These are phyloP conservation scores for Teleiodes luculella DNA, from an alignment of 2,888 invertebrate genomes.

Conservation along the genomic window DNA sequence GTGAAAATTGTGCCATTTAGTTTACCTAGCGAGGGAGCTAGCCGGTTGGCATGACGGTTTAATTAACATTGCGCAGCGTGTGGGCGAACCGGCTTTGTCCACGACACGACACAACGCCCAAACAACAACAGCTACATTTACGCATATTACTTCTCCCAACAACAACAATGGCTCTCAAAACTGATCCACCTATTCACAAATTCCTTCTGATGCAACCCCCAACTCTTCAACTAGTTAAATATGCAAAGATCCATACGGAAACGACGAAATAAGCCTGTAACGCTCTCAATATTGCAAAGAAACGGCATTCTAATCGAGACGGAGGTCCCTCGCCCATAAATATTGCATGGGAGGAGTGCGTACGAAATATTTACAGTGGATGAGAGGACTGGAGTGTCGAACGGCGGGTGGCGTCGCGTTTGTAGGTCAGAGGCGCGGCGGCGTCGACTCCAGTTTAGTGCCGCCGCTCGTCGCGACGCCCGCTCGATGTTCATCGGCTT, in stretches of 20 bases:
- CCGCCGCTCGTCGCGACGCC: conserved; percentile 50
- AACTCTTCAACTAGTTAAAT: conserved; percentile 44
- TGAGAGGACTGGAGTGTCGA: conserved; percentile 28
- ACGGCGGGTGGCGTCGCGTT: conserved; percentile 40
- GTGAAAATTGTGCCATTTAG: conserved; percentile 39
- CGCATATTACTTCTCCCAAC: not conserved
- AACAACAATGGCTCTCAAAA: conserved; percentile 10
- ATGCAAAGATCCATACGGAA: conserved; percentile 58
- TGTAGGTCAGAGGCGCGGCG: conserved; percentile 61
- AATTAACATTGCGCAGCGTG: conserved; percentile 49
- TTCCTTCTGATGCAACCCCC: conserved; percentile 42
- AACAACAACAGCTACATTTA: not conserved
- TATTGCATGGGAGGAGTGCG: conserved; percentile 56
- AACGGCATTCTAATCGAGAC: conserved; percentile 67
- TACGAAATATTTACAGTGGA: conserved; percentile 58
- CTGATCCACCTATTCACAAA: conserved; percentile 37
- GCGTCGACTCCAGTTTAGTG: conserved; percentile 44
- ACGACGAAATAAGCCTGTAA: conserved; percentile 51
- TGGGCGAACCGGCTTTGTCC: conserved; percentile 36
- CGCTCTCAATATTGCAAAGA: conserved; percentile 56
- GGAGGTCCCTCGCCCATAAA: conserved; percentile 59
- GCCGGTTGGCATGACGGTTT: conserved; percentile 32
- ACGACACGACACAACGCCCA: conserved; percentile 10
- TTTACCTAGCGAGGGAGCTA: conserved; percentile 10
- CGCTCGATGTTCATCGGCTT: conserved; percentile 17